Evolutionary conservation across 2,113 vertebrate genomes (phyloP), one percentile per base, ranked within the genome.

Genomic region (Nanorana parkeri): DNA sequence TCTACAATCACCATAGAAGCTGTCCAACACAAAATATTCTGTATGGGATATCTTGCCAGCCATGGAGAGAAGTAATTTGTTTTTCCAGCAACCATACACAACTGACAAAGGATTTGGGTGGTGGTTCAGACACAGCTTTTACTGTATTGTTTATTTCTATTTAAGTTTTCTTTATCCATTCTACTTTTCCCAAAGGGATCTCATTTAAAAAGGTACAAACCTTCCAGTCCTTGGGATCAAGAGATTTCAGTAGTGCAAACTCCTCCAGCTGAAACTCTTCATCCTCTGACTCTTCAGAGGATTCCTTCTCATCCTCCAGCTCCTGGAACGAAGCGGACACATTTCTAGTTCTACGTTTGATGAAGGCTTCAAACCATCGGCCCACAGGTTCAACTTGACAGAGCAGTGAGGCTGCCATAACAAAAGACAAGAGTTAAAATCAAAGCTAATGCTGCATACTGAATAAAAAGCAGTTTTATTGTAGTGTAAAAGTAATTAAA

Each of bases 181-280:
- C n/a, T 36, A 36, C 6, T 36, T 36, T 6, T 36, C 3, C 3
- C 32, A 36, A 36, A 36, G 32, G 3, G 6, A 4, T 36, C 8
- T 47, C 41, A 47, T 47, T 8, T 47, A 65, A 26, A 68, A 36
- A 0, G 19, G 65, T 77, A 58, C 91, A 21, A 56, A 99, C 98
- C 96, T 99, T 99, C 97, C 98, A 99, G 91, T 99, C 98, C 91
- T 99, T 99, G 78, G 98, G 98, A 84, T 99, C 98, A 63, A 99
- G 96, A 21, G 96, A 98, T 87, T 98, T 97, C 81, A 99, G 92
- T 93, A 98, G 93, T 17, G 95, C 89, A 87, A 95, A 97, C 82
- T 99, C 98, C 90, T 98, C 95, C 58, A 99, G 88, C 87, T 97
- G 96, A 24, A 98, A 86, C 86, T 98, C 97, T 85, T 99, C 98